Evolutionary conservation across 2,797 vertebrate genomes (phyloP), one percentile per base, ranked within the genome.

Genomic region (Pangasius djambal): DNA sequence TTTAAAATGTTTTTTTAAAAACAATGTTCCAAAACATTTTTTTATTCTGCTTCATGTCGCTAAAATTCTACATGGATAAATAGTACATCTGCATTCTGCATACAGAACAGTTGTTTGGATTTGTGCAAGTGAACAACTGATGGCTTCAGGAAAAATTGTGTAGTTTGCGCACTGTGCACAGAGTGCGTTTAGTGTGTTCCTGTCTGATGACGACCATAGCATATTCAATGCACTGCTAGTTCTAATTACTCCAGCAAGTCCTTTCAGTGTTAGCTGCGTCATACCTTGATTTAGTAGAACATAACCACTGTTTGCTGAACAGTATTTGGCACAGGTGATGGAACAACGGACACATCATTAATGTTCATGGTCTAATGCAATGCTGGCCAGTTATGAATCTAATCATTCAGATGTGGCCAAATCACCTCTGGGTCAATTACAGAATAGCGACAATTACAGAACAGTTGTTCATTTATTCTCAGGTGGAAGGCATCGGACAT

Each of bases 321-420:
- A 59, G 78, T 44, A 22, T 69, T 85, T 85, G 83, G 83, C 83
- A 69, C 5, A 13, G 44, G 25, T 20, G 4, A 50, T 15, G 83
- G 83, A 85, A 74, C 84, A 74, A 12, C 52, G 34, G 59, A 86
- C 57, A 75, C 85, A 31, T 86, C 15, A 65, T 86, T 78, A 48
- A 86, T 63, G 40, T 65, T 63, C 72, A 61, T 86, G 85, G 57
- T 77, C 55, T 63, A 63, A 31, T 78, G 72, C 37, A 48, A 28
- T 63, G n/a, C 57, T 77, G 34, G 85, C 85, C 52, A 74, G 65
- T 77, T 77, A 83, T 67, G 65, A n/a, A 77, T 72, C 57, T 84
- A 52, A 69, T 85, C 48, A 85, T 69, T 72, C 82, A 61, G n/a
- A 84, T 85, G 87, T 88, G 85, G 82, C 69, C 87, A 83, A 84